Evolutionary conservation across 2,113 vertebrate species (phyloP), one percentile per base, ranked within the genome.

Genomic region (Anolis carolinensis): DNA sequence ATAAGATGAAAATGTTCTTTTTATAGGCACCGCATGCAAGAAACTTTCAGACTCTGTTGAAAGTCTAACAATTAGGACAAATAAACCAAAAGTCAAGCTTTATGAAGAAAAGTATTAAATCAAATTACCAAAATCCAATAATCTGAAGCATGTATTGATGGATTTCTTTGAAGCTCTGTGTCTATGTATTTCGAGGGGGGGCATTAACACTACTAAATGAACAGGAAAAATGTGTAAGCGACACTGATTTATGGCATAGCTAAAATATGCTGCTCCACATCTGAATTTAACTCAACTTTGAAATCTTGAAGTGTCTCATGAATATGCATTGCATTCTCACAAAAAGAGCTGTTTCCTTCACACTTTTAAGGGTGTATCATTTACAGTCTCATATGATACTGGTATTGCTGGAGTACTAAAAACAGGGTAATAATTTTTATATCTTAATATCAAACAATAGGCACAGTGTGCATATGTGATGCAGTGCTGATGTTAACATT

Each of bases 1-100:
- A 84, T 83, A 79, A 88, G 79, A 81, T 71, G 86, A 87, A 36
- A 63, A 81, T 84, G 59, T 85, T 72, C 83, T 62, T 85, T 90
- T 93, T 89, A 84, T 80, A 84, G 55, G 8, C 65, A 82, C 1
- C 84, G 79, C 81, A 55, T 62, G 67, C 89, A 83, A 82, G 62
- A 85, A 86, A 82, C 27, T 80, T 88, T n/a, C 50, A 63, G 55
- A 71, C 25, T 2, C 0, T 77, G 73, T 81, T 1, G 5, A 83
- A 74, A 67, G 55, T 79, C 50, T 82, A 84, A 59, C 79, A 81
- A 75, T 82, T 91, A 75, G 70, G 44, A 62, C 77, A 59, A 68
- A 65, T 86, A 79, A 81, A 84, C 14, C 65, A 68, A 27, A 68
- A 27, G 65, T 68, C 65, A 68, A 25, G 65, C 9, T 10, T 72